Evolutionary conservation across 2,113 vertebrate species (phyloP), one percentile per base, ranked within the genome.

Genomic region (Sinocyclocheilus anshuiensis): DNA sequence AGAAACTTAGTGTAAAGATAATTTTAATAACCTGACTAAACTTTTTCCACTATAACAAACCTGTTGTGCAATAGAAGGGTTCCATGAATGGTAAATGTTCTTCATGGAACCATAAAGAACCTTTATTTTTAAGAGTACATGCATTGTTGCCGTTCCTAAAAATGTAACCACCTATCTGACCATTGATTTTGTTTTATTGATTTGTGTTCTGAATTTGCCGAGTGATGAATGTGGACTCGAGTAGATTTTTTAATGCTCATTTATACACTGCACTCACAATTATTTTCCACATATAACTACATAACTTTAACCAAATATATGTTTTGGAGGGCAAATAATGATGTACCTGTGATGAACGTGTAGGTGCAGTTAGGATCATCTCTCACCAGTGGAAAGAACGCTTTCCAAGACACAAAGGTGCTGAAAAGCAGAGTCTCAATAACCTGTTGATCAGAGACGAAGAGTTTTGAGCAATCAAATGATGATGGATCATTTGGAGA

Each of bases 311-410:
- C 67, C 18, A 15, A 69, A 69, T 33, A 39, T 33, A 20, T 71
- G 67, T 71, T 71, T 71, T 39, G 67, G 9, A 6, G 1, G 36
- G 18, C 1, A 39, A 39, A 72, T 42, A 1, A 78, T 39, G 29
- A 83, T 91, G 87, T 82, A 95, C 96, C 96, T 88, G 96, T 97
- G 78, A 96, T 95, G 88, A 97, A 95, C 22, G 96, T 96, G 92
- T 97, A 96, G 36, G 94, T 96, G 1, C 91, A 92, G 69, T 71
- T 90, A 8, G 93, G 88, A 86, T 95, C 90, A 16, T 96, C 95
- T 86, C 88, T 94, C 87, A 96, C 94, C 65, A 96, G 65, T 0
- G 94, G 94, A 71, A 95, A 95, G 87, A 95, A 96, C 0, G 92
- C 90, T 86, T 95, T 95, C 95, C 94, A 95, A 9, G 94, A 94